phyloP scores from a whole-genome alignment of 1,140 invertebrate species.

The Macrobrachium nipponense region DNA sequence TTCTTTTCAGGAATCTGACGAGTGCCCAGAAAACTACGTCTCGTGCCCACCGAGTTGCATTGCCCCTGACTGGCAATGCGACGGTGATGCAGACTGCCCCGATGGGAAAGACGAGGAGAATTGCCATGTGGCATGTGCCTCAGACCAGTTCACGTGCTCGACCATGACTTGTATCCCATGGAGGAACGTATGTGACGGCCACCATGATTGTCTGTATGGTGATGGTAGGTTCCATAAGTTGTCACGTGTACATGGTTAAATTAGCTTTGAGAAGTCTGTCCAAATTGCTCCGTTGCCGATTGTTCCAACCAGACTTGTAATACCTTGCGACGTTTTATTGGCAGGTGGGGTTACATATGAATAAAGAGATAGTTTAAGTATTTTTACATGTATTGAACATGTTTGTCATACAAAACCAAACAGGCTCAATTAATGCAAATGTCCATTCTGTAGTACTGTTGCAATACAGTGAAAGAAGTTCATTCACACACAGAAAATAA shows the following conservation, averaged over 20 bases:
- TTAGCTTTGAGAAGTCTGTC: not conserved
- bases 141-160: conserved; percentile 63
- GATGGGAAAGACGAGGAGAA: conserved; percentile 71
- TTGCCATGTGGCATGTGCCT: conserved; percentile 65
- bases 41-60: conserved; percentile 69
- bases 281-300: no score
- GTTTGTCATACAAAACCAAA: no score
- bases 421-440: no score
- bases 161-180: conserved; percentile 77
- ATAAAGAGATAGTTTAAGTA: no score
- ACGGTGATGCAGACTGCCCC: conserved; percentile 76
- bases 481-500: no score
- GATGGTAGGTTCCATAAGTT: conserved; percentile 73
- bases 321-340: no score
- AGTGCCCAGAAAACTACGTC: conserved; percentile 41
- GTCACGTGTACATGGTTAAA: not conserved
- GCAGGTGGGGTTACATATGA: no score
- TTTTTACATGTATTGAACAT: no score
- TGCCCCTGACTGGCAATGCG: conserved; percentile 74
- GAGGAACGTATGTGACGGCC: conserved; percentile 85
- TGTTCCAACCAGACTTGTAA: no score
- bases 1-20: not conserved
- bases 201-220: conserved; percentile 85
- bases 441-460: no score
- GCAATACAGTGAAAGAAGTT: no score